Evolutionary conservation across 2,113 vertebrate species (phyloP), one percentile per base, ranked within the genome.

Genomic region (Scomber scombrus): DNA sequence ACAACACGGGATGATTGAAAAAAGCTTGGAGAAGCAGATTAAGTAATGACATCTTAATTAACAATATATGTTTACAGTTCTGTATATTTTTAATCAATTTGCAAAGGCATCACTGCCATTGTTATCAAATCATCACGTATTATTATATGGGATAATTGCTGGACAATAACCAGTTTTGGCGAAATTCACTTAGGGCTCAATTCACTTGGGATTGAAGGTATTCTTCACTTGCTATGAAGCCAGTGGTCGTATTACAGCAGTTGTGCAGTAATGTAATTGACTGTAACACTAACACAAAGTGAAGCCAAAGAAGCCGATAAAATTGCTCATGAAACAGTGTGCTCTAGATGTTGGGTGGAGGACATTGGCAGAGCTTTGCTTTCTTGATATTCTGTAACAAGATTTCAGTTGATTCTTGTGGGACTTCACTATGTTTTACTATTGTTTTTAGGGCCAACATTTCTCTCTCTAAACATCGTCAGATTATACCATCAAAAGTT

Each of bases 201-300:
- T 40, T 40, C 34, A 40, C 34, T 40, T 40, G 19, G 4, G 0
- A 23, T 58, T 63, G 15, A 62, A 57, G 9, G 19, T 55, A 68
- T 57, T 31, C 46, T 60, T 23, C 26, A 58, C 40, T 23, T 34
- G 16, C 7, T 40, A 52, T 65, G 46, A 74, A 65, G 15, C 55
- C 23, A 65, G 15, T 40, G 19, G 56, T 15, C 26, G 11, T 49
- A 40, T 29, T 56, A 68, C 34, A 67, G 56, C 8, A 50, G 21
- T 68, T 68, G 29, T 63, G 34, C 46, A 69, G 46, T 84, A 60
- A 54, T 64, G 45, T 19, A 60, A 80, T 21, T 46, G 66, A 18
- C 47, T 62, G 7, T 47, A 64, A 56, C 55, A 10, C 40, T 58
- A 60, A 55, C n/a, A 57, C 21, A 75, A 46, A 34, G 9, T 67